Percentiles rank a stretch among this genome's conserved stretches.
These are phyloP conservation scores for Orchestia grillus DNA, from an alignment of 1,140 invertebrate genomes.

Conservation along the genomic window DNA sequence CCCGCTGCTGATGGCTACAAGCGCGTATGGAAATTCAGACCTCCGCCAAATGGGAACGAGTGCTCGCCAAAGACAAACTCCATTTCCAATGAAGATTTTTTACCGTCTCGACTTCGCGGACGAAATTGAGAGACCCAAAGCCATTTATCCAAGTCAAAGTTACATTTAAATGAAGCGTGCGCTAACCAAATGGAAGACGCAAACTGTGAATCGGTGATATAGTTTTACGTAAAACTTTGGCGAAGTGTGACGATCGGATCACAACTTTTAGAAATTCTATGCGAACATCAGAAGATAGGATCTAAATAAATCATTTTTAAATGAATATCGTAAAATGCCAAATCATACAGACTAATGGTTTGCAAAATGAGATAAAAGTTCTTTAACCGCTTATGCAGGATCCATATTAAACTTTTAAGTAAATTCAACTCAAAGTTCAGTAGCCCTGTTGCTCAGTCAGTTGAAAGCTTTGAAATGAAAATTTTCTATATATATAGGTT, in stretches of 20 bases:
- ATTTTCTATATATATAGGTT: background rate
- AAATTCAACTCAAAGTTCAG: background rate
- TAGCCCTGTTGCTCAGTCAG: background rate
- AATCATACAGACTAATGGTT: background rate
- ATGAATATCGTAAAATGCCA: background rate
- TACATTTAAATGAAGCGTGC: background rate
- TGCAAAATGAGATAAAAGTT: background rate
- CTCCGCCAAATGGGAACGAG: conserved; percentile 18
- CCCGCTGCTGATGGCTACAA: background rate
- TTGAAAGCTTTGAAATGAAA: background rate
- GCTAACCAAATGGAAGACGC: background rate
- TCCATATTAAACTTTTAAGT: background rate
- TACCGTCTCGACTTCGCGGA: conserved; percentile 2
- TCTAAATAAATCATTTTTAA: background rate
- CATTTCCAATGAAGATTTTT: conserved; percentile 56
- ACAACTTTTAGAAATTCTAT: background rate
- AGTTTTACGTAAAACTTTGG: background rate
- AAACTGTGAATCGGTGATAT: background rate
- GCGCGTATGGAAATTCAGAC: conserved; percentile 16
- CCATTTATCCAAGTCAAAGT: conserved; percentile 36
- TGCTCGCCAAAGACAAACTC: conserved; percentile 51
- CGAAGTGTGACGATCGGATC: background rate
- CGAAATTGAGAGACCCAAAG: conserved; percentile 53
- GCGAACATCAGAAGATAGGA: background rate
- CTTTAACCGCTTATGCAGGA: background rate